phyloP scores from a whole-genome alignment of 2,888 invertebrate species.

The Nasonia oneida region DNA sequence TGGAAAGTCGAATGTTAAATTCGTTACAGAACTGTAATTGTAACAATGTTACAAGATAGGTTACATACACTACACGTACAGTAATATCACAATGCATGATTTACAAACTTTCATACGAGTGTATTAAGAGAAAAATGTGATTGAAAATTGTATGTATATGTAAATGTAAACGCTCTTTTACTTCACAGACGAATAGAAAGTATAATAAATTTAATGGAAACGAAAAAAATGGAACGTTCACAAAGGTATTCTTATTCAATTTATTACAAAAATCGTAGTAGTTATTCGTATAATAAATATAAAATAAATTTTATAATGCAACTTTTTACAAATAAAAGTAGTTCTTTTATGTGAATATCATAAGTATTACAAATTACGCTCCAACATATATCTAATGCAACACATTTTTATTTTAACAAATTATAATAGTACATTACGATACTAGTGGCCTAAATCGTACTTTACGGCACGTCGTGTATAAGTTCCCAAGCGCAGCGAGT shows the following conservation, averaged over 20 bases:
- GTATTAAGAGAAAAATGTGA: conserved; percentile 68
- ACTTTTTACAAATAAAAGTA: conserved; percentile 36
- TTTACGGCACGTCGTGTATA: too few relatives aligned
- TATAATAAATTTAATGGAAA: conserved; percentile 40
- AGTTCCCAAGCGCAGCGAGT: too few relatives aligned
- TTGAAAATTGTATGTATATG: conserved; percentile 52
- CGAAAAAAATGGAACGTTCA: conserved; percentile 38
- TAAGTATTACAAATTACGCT: conserved; percentile 56
- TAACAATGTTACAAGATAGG: conserved; percentile 76
- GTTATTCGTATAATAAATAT: conserved; percentile 38
- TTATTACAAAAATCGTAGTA: conserved; percentile 29
- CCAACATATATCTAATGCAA: conserved; percentile 58
- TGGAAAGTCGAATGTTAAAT: conserved; percentile 74
- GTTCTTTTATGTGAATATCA: conserved; percentile 38
- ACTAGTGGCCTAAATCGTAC: too few relatives aligned
- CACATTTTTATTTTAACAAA: conserved; percentile 59
- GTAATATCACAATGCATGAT: conserved; percentile 79
- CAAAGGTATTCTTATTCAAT: conserved; percentile 14
- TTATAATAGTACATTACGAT: conserved; percentile 37
- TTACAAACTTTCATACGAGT: conserved; percentile 76
- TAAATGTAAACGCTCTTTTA: conserved; percentile 41
- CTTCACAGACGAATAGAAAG: conserved; percentile 30
- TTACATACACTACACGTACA: conserved; percentile 77
- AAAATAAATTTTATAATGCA: conserved; percentile 39
- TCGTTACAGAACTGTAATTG: conserved; percentile 68